Conservation (phyloP, 1,140 invertebrate species). For the Meloidogyne floridensis region DNA sequence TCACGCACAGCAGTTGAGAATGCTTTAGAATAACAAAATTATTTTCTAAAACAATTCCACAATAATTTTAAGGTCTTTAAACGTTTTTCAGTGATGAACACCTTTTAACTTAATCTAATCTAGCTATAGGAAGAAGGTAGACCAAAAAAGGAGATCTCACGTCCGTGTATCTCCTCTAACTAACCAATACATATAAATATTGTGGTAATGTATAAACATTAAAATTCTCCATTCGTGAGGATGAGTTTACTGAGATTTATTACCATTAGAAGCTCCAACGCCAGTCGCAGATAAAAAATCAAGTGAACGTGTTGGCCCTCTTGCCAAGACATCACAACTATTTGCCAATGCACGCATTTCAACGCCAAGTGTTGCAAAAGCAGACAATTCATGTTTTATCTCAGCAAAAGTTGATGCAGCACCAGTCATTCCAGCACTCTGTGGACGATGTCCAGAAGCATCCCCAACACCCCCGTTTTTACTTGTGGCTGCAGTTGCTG, state of each 20-base stretch:
- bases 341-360: conserved; percentile 82
- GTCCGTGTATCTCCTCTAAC: too few species aligned
- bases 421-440: background rate
- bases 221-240: too few species aligned
- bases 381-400: conserved; percentile 81
- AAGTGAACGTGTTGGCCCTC: conserved; percentile 67
- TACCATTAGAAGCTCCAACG: background rate
- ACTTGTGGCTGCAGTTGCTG: background rate
- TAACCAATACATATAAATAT: too few species aligned
- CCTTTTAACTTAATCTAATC: too few species aligned
- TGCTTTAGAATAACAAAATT: background rate
- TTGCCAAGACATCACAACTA: conserved; percentile 78
- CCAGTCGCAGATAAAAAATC: conserved; percentile 61
- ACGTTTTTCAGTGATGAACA: too few species aligned
- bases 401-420: conserved; percentile 53
- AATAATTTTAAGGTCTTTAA: too few species aligned
- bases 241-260: too few species aligned
- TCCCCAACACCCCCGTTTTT: background rate
- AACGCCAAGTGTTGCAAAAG: conserved; percentile 84
- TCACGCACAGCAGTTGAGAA: background rate
- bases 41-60: too few species aligned
- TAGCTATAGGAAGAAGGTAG: too few species aligned
- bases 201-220: too few species aligned
- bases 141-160: too few species aligned
- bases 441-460: background rate